Base-by-base conservation (phyloP, 2,888 invertebrate genomes). In the Dorcus parallelipipedus region DNA sequence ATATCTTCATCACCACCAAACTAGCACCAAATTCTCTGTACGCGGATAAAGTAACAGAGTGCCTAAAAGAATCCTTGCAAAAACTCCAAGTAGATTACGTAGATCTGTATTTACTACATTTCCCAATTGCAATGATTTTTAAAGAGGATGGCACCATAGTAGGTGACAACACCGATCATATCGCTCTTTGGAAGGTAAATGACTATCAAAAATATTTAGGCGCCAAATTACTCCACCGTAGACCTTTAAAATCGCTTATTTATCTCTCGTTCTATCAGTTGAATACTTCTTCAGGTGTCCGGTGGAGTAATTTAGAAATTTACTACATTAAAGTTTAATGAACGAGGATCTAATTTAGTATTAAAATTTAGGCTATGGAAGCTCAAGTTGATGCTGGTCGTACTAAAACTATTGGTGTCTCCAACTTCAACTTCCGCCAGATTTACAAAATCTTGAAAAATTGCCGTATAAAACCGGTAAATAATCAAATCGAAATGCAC, bases 1-100 rank as follows among this genome's bases (percentile, higher is more conserved):
- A 94, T 26, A 76, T 94, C 0, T 93, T 91, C 73, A 82, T 94
- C 45, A 89, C 89, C 38, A 91, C 93, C 7, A 94, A 94, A 78
- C 82, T 93, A 66, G 85, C 87, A 9, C 82, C 85, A 14, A 76
- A 80, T 66, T 84, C 85, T 82, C 69, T 76, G 67, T 81, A 84
- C 3, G 83, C 87, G 0, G 82, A 83, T 38, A 76, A 80, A 48
- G 86, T 89, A 7, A 83, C 84, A 67, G 81, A 84, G 49, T 86
- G 80, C 70, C 80, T 91, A 51, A 82, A 82, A 61, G 81, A 80
- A 48, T 91, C 91, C 0, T 75, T 90, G 58, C 75, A 80, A n/a
- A 84, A 86, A 69, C 79, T 93, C 17, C 85, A 87, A 50, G 71
- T 93, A 60, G 85, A 87, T 43, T 93, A 92, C 73, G 74, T 94